These are phyloP conservation scores for Pseudochirops cupreus DNA, from an alignment of 2,797 vertebrate genomes.

Conservation along the genomic window DNA sequence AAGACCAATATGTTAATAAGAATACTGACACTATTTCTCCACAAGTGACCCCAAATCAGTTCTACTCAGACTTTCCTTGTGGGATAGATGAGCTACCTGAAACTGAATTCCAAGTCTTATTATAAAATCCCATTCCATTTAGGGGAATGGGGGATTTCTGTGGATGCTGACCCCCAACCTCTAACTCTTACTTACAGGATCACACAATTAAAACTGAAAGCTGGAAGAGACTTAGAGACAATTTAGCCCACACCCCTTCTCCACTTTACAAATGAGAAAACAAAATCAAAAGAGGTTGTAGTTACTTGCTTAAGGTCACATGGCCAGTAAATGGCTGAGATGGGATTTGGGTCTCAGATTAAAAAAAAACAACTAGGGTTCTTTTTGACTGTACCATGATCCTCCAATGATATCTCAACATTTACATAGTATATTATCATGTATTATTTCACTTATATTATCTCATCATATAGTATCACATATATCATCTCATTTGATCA, in stretches of 20 bases:
- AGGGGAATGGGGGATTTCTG: background rate
- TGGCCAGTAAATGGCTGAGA: background rate
- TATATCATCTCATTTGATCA: background rate
- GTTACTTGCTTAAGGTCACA: background rate
- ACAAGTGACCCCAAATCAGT: background rate
- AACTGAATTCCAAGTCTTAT: background rate
- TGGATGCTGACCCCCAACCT: background rate
- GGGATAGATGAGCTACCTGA: background rate
- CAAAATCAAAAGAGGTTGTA: background rate
- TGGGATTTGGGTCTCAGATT: accelerated
- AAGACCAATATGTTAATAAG: background rate
- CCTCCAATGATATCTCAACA: background rate
- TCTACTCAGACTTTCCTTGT: background rate
- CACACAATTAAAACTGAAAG: background rate
- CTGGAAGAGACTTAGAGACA: background rate
- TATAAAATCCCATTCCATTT: background rate
- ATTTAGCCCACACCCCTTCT: background rate
- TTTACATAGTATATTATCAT: background rate
- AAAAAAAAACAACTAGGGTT: background rate
- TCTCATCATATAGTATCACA: background rate
- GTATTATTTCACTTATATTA: background rate
- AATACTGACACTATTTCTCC: background rate
- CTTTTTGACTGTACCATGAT: background rate
- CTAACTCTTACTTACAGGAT: background rate
- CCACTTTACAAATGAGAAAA: background rate